Conservation (phyloP, 37 sponge, comb jelly and placozoan genomes). For the Halichondria panicea region DNA sequence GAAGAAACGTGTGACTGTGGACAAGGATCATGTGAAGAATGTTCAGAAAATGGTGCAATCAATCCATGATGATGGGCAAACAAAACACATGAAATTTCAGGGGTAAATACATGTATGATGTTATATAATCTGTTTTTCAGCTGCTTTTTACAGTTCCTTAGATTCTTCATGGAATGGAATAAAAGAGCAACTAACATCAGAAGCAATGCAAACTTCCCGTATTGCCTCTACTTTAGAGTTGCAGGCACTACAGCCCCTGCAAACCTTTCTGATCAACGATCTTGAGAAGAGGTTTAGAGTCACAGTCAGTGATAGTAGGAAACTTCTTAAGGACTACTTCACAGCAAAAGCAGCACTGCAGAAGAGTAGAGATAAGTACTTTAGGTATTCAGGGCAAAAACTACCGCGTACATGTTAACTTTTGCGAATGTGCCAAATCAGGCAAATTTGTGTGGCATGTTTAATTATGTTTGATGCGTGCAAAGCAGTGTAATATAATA, state of each 20-base stretch:
- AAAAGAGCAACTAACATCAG: slow-evolving; percentile 23
- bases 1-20: slow-evolving; percentile 45
- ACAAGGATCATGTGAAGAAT: slow-evolving; percentile 44
- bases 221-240: slow-evolving; percentile 34
- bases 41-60: slow-evolving; percentile 33
- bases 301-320: slow-evolving; percentile 15
- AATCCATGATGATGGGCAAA: slow-evolving; percentile 39
- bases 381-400: not conserved
- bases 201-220: slow-evolving; percentile 30
- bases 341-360: not conserved
- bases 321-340: slow-evolving; percentile 24
- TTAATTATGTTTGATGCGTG: too few species aligned
- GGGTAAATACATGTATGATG: slow-evolving; percentile 31
- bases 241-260: slow-evolving; percentile 50
- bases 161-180: slow-evolving; percentile 18
- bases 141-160: slow-evolving; percentile 4
- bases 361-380: slow-evolving; percentile 40
- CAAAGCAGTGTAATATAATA: not conserved
- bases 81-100: slow-evolving; percentile 46
- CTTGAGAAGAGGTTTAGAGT: slow-evolving; percentile 48
- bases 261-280: slow-evolving; percentile 35
- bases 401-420: too few species aligned
- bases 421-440: not conserved
- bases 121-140: not conserved
- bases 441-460: not conserved